phyloP scores from a whole-genome alignment of 2,888 invertebrate species.

The Coleophora flavipennella region DNA sequence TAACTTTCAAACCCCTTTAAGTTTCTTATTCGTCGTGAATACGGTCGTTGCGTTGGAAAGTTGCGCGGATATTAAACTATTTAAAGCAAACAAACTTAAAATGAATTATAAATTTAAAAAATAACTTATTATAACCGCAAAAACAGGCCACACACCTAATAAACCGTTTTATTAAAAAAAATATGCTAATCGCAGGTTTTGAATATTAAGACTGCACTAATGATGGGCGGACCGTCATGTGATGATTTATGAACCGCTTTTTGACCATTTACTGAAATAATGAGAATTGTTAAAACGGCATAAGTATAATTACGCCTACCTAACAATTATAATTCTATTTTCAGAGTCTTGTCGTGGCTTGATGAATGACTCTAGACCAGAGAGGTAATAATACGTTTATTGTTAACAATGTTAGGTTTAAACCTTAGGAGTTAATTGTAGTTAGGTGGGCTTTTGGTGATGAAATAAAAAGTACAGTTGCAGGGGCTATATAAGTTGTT shows the following conservation, averaged over 20 bases:
- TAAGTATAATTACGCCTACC: constrained; percentile 20
- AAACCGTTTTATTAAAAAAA: constrained; percentile 37
- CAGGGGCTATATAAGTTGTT: no score
- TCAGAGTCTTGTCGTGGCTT: constrained; percentile 9
- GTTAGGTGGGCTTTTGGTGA: no score
- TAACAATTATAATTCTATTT: constrained; percentile 23
- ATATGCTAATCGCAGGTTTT: constrained; percentile 51
- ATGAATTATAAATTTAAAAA: no score
- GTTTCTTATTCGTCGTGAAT: background rate
- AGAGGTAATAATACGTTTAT: no score
- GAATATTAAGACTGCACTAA: constrained; percentile 33
- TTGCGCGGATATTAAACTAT: no score
- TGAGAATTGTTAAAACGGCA: constrained; percentile 36
- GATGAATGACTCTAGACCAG: constrained; percentile 3
- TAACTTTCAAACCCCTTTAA: no score
- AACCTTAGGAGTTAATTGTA: no score
- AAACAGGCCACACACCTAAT: background rate
- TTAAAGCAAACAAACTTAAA: no score
- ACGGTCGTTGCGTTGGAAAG: no score
- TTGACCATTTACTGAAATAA: constrained; percentile 53
- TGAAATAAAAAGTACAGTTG: no score
- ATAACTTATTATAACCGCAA: background rate
- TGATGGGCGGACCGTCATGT: constrained; percentile 25
- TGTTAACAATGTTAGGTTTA: no score
- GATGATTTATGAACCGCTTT: constrained; percentile 54